Percentiles rank a stretch among this genome's conserved stretches.
These are phyloP conservation scores for Cyphomyrus discorhynchus DNA, from an alignment of 2,113 vertebrate species.

Conservation along the genomic window DNA sequence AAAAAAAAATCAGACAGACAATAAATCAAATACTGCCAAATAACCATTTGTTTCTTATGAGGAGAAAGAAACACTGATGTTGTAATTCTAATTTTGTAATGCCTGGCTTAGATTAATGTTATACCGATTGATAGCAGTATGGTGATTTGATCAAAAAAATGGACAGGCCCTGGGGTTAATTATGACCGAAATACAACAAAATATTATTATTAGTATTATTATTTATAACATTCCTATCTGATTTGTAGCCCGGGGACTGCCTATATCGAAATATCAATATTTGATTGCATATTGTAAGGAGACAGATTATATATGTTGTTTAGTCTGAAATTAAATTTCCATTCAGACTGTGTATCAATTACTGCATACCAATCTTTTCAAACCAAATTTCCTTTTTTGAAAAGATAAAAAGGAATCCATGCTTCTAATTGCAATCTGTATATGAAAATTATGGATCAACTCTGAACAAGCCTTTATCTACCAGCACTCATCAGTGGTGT, in stretches of 20 bases:
- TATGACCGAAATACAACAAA: background rate
- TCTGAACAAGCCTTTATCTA: conserved; percentile 31
- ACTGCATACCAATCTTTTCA: background rate
- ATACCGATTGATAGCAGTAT: background rate
- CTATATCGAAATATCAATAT: background rate
- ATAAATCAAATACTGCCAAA: background rate
- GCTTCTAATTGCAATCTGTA: background rate
- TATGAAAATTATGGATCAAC: conserved; percentile 71
- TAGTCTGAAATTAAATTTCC: background rate
- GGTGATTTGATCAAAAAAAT: background rate
- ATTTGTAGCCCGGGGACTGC: background rate
- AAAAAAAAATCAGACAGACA: background rate
- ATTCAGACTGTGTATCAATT: background rate
- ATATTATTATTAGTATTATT: background rate
- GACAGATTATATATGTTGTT: background rate
- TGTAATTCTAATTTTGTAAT: background rate
- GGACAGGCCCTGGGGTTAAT: background rate
- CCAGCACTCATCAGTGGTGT: background rate
- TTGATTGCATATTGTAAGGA: background rate
- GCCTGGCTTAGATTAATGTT: background rate
- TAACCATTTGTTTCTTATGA: background rate
- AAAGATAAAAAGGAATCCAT: background rate
- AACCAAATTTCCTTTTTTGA: background rate
- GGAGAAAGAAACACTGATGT: background rate
- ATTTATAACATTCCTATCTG: background rate